phyloP scores from a whole-genome alignment of 1,140 invertebrate species.

The Ostrea denselamellosa region DNA sequence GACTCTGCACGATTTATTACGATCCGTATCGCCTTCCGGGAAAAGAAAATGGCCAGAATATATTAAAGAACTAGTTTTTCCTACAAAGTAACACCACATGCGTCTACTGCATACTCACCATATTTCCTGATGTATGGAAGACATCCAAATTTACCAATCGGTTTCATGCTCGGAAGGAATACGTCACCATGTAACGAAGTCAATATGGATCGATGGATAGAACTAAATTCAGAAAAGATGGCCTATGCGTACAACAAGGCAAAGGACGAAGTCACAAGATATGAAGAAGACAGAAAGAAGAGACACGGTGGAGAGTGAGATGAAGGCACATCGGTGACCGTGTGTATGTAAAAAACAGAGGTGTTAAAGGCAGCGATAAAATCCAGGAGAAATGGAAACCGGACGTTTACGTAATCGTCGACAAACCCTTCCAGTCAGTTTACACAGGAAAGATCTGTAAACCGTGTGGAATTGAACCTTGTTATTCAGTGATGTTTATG shows the following conservation, averaged over 20 bases:
- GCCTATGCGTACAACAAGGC: neutral
- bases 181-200: neutral
- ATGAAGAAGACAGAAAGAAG: neutral
- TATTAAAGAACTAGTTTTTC: constrained; percentile 11
- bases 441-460: too few relatives aligned
- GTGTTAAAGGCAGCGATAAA: too few relatives aligned
- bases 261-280: neutral
- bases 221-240: constrained; percentile 6
- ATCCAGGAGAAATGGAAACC: too few relatives aligned
- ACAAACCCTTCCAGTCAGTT: too few relatives aligned
- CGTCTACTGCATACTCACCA: constrained; percentile 18
- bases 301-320: neutral
- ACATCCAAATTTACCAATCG: constrained; percentile 23
- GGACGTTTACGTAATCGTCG: too few relatives aligned
- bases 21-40: neutral
- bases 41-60: constrained; percentile 37
- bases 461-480: too few relatives aligned
- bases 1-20: constrained; percentile 33
- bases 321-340: neutral
- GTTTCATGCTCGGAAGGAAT: constrained; percentile 18
- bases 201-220: constrained; percentile 11
- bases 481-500: too few relatives aligned
- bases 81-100: constrained; percentile 26
- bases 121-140: constrained; percentile 24
- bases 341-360: constrained; percentile 21